Base-by-base conservation (phyloP, 1,140 invertebrate genomes). In the Cecropterus lyciades region DNA sequence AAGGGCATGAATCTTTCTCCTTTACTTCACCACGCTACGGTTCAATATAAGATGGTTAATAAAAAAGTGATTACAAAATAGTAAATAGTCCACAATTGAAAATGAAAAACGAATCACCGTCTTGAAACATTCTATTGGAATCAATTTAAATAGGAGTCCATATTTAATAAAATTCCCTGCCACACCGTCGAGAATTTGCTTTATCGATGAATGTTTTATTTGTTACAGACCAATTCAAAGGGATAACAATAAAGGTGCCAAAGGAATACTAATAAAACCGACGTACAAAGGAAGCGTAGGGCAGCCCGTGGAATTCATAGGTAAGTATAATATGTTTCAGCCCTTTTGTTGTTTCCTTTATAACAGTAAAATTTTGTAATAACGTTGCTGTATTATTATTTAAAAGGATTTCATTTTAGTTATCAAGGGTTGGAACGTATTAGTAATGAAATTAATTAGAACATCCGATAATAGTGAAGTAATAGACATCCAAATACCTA, bases 271-370 rank as follows among this genome's bases (percentile, higher is more conserved):
- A 85, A 97, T 99, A 49, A 96, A 95, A 75, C 95, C 95, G 65
- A 97, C 97, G 75, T 96, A 97, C 49, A 96, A 98, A 89, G 97
- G 97, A 65, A 93, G 96, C 13, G 94, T 98, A 16, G 97, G 97
- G 69, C 95, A 97, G 86, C 97, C 97, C 45, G 97, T 99, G 9
- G 97, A 98, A 90, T 99, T 99, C 94, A 97, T 99, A 94, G 99
- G 98, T 99, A 94, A 95, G 95, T 66, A 59, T 65, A 69, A 70
- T n/a, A 57, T 46, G 46, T 45, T 56, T 52, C 42, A 52, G 30
- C 45, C 30, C n/a, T 24, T 55, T 63, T 15, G 42, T 49, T 11
- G 37, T 53, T 51, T 67, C 30, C 27, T 10, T 40, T 7, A 37
- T 11, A 37, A 11, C 11, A 10, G 11, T 37, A 37, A 11, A 8